phyloP scores from a whole-genome alignment of 2,888 invertebrate species.

The Nezara viridula region DNA sequence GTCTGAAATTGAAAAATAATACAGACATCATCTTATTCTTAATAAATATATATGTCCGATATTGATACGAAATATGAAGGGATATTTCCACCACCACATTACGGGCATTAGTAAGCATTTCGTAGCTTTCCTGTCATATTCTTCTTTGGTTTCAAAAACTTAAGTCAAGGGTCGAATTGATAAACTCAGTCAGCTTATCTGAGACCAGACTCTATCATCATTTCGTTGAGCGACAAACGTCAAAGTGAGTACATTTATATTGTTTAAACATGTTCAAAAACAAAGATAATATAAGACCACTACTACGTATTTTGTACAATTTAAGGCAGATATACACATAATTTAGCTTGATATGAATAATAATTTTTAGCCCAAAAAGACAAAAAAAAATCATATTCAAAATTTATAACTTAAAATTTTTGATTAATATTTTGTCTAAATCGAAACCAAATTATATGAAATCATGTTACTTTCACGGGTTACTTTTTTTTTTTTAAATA shows the following conservation, averaged over 20 bases:
- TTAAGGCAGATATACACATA: too few species aligned
- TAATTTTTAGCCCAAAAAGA: too few species aligned
- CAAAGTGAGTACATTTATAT: background rate
- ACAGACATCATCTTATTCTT: background rate
- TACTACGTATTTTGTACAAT: too few species aligned
- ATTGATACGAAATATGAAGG: background rate
- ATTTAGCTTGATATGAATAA: too few species aligned
- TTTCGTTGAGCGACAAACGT: background rate
- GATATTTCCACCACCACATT: background rate
- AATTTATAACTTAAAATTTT: too few species aligned
- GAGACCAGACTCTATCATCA: background rate
- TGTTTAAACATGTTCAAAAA: background rate
- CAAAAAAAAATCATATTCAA: too few species aligned
- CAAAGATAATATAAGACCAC: too few species aligned
- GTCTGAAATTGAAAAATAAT: background rate
- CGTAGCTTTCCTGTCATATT: background rate
- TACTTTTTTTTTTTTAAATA: too few species aligned
- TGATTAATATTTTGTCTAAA: too few species aligned
- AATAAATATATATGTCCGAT: background rate
- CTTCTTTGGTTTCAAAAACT: background rate
- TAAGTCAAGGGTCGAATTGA: slow-evolving; percentile 9
- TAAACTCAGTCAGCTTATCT: background rate
- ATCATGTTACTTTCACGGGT: too few species aligned
- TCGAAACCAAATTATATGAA: too few species aligned
- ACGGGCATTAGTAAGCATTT: background rate